Evolutionary conservation across 2,113 vertebrate species (phyloP).

Genomic region (Gobius niger): DNA sequence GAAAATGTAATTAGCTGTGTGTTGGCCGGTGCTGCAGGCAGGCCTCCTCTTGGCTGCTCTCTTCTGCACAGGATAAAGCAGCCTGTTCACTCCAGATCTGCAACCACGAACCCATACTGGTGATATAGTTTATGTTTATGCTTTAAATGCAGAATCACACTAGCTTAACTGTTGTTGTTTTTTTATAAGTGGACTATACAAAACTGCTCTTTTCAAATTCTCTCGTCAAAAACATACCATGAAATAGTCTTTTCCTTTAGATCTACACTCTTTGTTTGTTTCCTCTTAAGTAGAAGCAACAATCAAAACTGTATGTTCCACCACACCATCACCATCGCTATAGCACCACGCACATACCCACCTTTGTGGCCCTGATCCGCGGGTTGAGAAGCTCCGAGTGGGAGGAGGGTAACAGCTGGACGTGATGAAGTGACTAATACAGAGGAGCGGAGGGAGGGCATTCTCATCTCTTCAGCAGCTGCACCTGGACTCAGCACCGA

Average conservation of each 20-base stretch:
- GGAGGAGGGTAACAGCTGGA: not conserved
- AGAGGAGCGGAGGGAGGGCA: slow-evolving; percentile 23
- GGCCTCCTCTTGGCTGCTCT: slow-evolving; percentile 50
- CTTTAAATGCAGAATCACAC: not conserved
- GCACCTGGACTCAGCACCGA: slow-evolving; percentile 57
- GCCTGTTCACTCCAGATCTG: slow-evolving; percentile 47
- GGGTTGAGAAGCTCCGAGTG: not conserved
- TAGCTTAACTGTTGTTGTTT: not conserved
- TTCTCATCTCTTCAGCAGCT: slow-evolving; percentile 32
- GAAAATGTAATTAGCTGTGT: slow-evolving; percentile 78
- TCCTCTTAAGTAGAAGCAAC: too few relatives aligned
- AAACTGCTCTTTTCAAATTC: too few relatives aligned
- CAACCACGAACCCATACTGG: not conserved
- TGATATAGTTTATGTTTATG: too few relatives aligned
- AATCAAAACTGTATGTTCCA: not conserved
- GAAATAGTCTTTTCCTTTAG: too few relatives aligned
- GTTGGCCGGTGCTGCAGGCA: slow-evolving; percentile 63
- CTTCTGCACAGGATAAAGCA: slow-evolving; percentile 55
- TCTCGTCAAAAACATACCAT: too few relatives aligned
- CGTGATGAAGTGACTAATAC: slow-evolving; percentile 23
- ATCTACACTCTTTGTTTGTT: too few relatives aligned
- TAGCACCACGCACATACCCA: not conserved
- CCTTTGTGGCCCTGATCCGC: not conserved
- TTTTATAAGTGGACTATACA: too few relatives aligned
- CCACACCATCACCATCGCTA: not conserved